Base-by-base conservation (phyloP, 2,113 vertebrate species). In the Brienomyrus brachyistius region DNA sequence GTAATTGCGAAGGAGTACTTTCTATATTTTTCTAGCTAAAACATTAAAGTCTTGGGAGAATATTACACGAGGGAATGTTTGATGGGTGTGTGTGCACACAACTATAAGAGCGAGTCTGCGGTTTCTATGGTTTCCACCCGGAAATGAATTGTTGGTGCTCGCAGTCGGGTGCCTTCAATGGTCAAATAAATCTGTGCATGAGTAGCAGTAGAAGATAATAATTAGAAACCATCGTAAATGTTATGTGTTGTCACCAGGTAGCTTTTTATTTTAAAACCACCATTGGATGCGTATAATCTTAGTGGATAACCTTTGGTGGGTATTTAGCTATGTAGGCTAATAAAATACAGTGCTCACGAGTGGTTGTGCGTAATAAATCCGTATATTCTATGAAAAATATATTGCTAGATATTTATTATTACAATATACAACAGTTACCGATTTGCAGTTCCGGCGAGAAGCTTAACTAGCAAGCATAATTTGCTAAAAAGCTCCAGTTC, bases 91-190 rank as follows among this genome's bases (percentile, higher is more conserved):
- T 45, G 5, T 15, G 1, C n/a, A 27, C 62, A 66, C 43, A 19
- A 31, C n/a, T 48, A 11, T 31, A 48, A 8, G 19, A 27, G 21
- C 50, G 89, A 70, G 90, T 88, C 43, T 31, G 70, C 9, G 40
- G 90, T 90, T 90, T 74, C 90, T 62, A 88, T 35, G 90, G 48
- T 59, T 82, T 48, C 77, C 23, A 88, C 70, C 90, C 90, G 90
- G 90, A 90, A 90, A 77, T 88, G 17, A 52, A 83, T 84, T 47
- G 0, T 52, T 13, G 50, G 66, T 59, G n/a, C 21, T 54, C 70
- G 5, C 51, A 48, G 52, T 51, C 54, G 7, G 51, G 51, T 19
- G n/a, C 27, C 10, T 35, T 54, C 27, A 56, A 8, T 48, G 3
- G 23, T 11, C n/a, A 13, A 54, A 17, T n/a, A 86, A 54, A 87